Percentiles rank a stretch among this genome's conserved stretches.
These are phyloP conservation scores for Trematomus bernacchii DNA, from an alignment of 2,797 vertebrate genomes.

Conservation along the genomic window DNA sequence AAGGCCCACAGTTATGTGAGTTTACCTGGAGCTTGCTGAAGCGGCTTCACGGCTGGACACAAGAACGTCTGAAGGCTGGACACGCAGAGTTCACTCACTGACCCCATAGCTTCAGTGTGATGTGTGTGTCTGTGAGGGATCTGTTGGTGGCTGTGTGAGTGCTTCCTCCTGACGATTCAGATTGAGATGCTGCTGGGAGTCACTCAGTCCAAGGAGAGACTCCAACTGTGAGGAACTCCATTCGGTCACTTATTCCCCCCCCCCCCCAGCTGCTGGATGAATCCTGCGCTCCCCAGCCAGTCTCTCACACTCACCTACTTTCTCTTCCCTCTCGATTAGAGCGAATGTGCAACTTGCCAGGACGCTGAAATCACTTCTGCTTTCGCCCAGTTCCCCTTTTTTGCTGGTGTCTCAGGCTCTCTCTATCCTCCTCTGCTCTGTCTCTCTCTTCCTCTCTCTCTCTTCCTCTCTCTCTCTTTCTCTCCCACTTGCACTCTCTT, in stretches of 20 bases:
- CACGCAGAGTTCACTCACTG: slow-evolving; percentile 90
- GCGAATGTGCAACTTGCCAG: slow-evolving; percentile 60
- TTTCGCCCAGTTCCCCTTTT: slow-evolving; percentile 69
- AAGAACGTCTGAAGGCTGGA: slow-evolving; percentile 91
- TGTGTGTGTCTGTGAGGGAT: neutral
- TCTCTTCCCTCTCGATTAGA: slow-evolving; percentile 48
- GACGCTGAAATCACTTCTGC: slow-evolving; percentile 66
- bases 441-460: slow-evolving; percentile 23
- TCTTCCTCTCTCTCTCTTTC: slow-evolving; percentile 32
- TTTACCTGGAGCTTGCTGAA: slow-evolving; percentile 84
- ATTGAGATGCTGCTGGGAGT: slow-evolving; percentile 16
- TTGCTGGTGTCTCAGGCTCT: slow-evolving; percentile 42
- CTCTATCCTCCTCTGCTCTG: slow-evolving; percentile 52
- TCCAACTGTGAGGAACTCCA: slow-evolving; percentile 46
- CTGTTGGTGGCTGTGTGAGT: neutral
- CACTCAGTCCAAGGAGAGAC: slow-evolving; percentile 38
- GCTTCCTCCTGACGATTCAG: slow-evolving; percentile 24
- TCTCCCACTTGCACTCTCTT: slow-evolving; percentile 59
- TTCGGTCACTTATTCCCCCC: slow-evolving; percentile 34
- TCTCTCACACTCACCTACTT: slow-evolving; percentile 50
- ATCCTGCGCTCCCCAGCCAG: neutral
- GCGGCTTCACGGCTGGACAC: slow-evolving; percentile 79
- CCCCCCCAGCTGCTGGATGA: slow-evolving; percentile 14
- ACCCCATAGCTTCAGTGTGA: slow-evolving; percentile 83
- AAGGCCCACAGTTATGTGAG: neutral